Evolutionary conservation across 2,888 invertebrate genomes (phyloP), one percentile per base, ranked within the genome.

Genomic region (Dione juno): DNA sequence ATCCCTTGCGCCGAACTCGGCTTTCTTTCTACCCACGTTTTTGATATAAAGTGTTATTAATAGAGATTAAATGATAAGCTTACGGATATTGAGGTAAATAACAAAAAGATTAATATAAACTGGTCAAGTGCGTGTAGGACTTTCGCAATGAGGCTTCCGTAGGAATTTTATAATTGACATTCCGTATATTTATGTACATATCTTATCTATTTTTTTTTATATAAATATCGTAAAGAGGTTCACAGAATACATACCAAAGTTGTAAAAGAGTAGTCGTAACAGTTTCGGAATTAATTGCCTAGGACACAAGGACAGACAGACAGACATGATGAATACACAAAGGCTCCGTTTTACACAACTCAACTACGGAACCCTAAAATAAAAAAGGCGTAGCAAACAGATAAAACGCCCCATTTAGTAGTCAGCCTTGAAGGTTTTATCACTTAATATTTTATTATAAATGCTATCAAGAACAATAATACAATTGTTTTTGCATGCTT

Each of bases 341-440:
- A n/a, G n/a, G 28, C 5, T 28, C 28, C 28, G 28, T 28, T 28
- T 28, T 5, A 28, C 5, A 5, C 28, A 28, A 28, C 28, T n/a
- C n/a, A 5, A 28, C 28, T 28, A 28, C 28, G 28, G 28, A 28
- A 28, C 28, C 28, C 28, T 8, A 43, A 9, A 41, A 16, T 16
- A 19, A 40, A 37, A n/a, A 19, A 61, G 5, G 28, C 28, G 45
- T 57, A 19, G 40, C 16, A 11, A 21, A 61, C 2, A 45, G 11
- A 45, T 61, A 28, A 45, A 28, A 7, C 3, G 10, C 1, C 16
- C 19, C 41, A 14, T 58, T 19, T 40, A 41, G 3, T 14, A 21
- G 16, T 35, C n/a, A 35, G 43, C 61, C 61, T 61, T 61, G 43
- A 28, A 61, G 43, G 43, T 21, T 35, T 35, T n/a, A 35, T 61